Percentiles rank a stretch among this genome's conserved stretches.
Conservation (phyloP, 2,888 invertebrate genomes). For the Epistrophella euchroma region DNA sequence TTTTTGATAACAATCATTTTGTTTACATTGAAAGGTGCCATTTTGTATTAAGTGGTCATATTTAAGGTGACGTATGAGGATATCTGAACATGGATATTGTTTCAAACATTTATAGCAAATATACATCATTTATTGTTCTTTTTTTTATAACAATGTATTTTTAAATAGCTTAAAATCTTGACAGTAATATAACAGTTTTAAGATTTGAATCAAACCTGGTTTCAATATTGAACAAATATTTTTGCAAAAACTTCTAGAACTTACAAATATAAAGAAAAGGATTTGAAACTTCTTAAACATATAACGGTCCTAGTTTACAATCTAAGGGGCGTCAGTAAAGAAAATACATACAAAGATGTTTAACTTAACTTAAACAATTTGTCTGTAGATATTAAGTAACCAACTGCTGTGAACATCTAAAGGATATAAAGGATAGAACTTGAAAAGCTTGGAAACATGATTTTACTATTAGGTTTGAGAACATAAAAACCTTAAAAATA, state of each 20-base stretch:
- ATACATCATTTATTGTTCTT: conserved; percentile 35
- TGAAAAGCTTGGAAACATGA: background rate
- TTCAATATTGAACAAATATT: conserved; percentile 45
- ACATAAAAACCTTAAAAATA: no score
- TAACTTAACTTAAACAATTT: no score
- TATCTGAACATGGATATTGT: conserved; percentile 23
- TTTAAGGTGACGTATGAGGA: conserved; percentile 52
- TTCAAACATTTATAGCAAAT: no score
- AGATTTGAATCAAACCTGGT: conserved; percentile 49
- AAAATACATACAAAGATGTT: no score
- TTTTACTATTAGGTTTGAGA: no score
- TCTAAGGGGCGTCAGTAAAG: no score
- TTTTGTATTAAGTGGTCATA: conserved; percentile 46
- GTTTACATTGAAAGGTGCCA: conserved; percentile 41
- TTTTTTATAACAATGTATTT: background rate
- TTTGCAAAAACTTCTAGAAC: conserved; percentile 59
- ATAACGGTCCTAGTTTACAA: no score
- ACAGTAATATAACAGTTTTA: conserved; percentile 43
- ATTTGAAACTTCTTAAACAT: no score
- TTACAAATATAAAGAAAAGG: no score
- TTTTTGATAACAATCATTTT: background rate
- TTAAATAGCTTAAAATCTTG: background rate
- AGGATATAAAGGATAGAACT: conserved; percentile 23
- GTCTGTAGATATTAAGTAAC: no score
- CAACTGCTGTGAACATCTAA: no score